phyloP scores from a whole-genome alignment of 2,797 vertebrate genomes.

The Hydrocynus forskahlii region DNA sequence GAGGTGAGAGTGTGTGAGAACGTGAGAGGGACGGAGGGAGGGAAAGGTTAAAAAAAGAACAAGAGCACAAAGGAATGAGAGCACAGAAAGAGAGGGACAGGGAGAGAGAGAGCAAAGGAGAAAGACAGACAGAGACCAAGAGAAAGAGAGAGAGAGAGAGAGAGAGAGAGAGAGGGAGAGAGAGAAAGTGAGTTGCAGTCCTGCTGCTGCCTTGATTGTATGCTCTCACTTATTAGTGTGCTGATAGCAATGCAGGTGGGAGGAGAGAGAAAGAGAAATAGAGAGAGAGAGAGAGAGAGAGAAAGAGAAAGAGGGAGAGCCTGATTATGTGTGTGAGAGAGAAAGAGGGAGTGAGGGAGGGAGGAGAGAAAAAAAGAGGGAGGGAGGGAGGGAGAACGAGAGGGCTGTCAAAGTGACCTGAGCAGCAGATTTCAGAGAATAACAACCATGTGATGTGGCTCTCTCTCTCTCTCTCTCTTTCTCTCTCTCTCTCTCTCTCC shows the following conservation, averaged over 20 bases:
- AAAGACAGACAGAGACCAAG: slow-evolving; percentile 58
- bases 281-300: slow-evolving; percentile 48
- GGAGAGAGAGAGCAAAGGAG: slow-evolving; percentile 62
- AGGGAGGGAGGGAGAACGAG: slow-evolving; percentile 44
- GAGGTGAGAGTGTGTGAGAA: slow-evolving; percentile 61
- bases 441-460: slow-evolving; percentile 83
- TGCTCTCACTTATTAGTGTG: slow-evolving; percentile 85
- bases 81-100: slow-evolving; percentile 55
- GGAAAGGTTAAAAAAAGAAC: slow-evolving; percentile 74
- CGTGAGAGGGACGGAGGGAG: slow-evolving; percentile 62
- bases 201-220: slow-evolving; percentile 72
- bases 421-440: slow-evolving; percentile 81
- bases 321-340: slow-evolving; percentile 25
- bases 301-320: slow-evolving; percentile 64
- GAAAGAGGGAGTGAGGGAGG: slow-evolving; percentile 25
- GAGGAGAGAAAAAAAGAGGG: slow-evolving; percentile 65
- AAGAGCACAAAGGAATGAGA: slow-evolving; percentile 75
- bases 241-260: slow-evolving; percentile 87
- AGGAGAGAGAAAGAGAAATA: slow-evolving; percentile 74
- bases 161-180: slow-evolving; percentile 65
- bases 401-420: slow-evolving; percentile 90
- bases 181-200: slow-evolving; percentile 74
- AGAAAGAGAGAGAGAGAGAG: slow-evolving; percentile 67
- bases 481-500: no score
- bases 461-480: no score